A percentile compares a stretch with the other conserved stretches of the same genome.
Conservation (phyloP, 2,888 invertebrate species). For the Sinelater perroti region DNA sequence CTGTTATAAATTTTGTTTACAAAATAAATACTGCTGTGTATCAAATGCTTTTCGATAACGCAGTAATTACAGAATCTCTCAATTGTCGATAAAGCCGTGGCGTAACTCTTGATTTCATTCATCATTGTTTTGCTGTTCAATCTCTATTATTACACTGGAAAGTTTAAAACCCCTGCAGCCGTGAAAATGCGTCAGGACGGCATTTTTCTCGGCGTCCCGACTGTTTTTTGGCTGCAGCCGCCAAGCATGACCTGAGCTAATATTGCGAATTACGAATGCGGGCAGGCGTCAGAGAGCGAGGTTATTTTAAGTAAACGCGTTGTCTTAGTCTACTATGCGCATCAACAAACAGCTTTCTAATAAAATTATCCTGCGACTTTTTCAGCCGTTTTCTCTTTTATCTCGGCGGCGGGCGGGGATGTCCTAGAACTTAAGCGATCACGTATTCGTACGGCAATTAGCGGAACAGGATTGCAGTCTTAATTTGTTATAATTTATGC, state of each 20-base stretch:
- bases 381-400: constrained; percentile 39
- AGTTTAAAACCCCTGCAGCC: not conserved
- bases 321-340: constrained; percentile 27
- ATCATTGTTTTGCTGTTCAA: not conserved
- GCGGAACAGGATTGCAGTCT: not conserved
- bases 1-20: no score
- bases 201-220: not conserved
- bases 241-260: constrained; percentile 11
- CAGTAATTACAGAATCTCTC: not conserved
- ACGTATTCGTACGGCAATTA: constrained; percentile 14
- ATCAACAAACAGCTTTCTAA: constrained; percentile 37
- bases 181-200: no score
- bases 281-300: not conserved
- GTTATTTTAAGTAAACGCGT: constrained; percentile 11
- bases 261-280: not conserved
- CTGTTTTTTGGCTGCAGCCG: not conserved
- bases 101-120: not conserved
- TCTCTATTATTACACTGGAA: not conserved
- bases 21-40: not conserved
- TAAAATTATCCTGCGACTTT: constrained; percentile 31
- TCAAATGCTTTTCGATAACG: not conserved
- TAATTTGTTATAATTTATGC: constrained; percentile 7
- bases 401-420: constrained; percentile 29
- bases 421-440: constrained; percentile 31
- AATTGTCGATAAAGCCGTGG: not conserved